Percentiles rank a stretch among this genome's conserved stretches.
Conservation (phyloP, 2,888 invertebrate genomes). For the Coleophora flavipennella region DNA sequence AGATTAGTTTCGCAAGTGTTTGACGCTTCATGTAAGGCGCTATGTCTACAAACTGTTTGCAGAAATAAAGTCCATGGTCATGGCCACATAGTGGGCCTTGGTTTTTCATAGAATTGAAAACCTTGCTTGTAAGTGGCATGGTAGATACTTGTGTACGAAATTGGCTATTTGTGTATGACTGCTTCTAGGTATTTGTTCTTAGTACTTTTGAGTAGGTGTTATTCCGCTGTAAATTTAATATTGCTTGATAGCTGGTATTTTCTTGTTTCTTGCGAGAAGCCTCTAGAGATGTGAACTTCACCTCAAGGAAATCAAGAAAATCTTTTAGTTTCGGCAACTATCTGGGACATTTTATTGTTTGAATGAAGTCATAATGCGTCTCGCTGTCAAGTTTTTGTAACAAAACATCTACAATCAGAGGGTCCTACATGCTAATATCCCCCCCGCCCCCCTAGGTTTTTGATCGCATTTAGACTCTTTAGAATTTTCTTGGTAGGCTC, state of each 20-base stretch:
- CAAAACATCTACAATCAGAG: slow-evolving; percentile 11
- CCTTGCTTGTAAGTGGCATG: not conserved
- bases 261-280: slow-evolving; percentile 10
- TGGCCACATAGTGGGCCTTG: slow-evolving; percentile 1
- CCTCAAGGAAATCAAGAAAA: slow-evolving; percentile 12
- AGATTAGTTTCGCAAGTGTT: slow-evolving; percentile 4
- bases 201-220: not conserved
- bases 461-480: slow-evolving; percentile 12
- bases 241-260: slow-evolving; percentile 4
- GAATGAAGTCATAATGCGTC: slow-evolving; percentile 10
- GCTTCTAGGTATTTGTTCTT: not conserved
- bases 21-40: not conserved
- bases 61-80: slow-evolving; percentile 7
- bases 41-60: slow-evolving; percentile 6
- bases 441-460: slow-evolving; percentile 12
- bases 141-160: not conserved
- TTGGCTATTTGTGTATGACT: not conserved
- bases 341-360: slow-evolving; percentile 7
- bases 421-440: slow-evolving; percentile 14
- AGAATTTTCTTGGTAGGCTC: slow-evolving; percentile 8
- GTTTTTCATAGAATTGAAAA: not conserved
- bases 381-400: slow-evolving; percentile 15
- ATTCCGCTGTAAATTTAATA: not conserved
- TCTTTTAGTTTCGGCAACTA: slow-evolving; percentile 11
- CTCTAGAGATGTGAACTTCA: slow-evolving; percentile 11